Evolutionary conservation across 2,113 vertebrate genomes (phyloP).

Genomic region (Speoplatyrhinus poulsoni): DNA sequence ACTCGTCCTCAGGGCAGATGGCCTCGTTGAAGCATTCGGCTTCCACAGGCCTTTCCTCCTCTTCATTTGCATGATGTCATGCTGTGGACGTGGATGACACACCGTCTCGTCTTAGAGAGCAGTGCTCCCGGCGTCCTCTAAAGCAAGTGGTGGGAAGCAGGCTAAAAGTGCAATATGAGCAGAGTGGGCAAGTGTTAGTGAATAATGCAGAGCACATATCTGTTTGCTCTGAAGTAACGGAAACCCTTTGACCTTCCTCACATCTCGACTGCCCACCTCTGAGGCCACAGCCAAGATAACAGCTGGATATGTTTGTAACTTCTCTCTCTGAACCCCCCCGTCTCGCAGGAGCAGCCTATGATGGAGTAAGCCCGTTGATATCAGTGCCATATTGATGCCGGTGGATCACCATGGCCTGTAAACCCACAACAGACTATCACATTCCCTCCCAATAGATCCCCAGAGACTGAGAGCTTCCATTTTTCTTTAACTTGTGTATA

Average conservation of each 20-base stretch:
- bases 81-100: neutral
- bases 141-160: slow-evolving; percentile 27
- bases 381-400: slow-evolving; percentile 83
- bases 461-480: slow-evolving; percentile 82
- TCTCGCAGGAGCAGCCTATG: slow-evolving; percentile 60
- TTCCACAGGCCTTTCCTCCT: neutral
- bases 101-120: neutral
- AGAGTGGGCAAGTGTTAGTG: slow-evolving; percentile 22
- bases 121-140: neutral
- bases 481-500: slow-evolving; percentile 87
- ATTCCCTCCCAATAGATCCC: slow-evolving; percentile 90
- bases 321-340: slow-evolving; percentile 56
- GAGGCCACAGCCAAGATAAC: slow-evolving; percentile 51
- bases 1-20: slow-evolving; percentile 13
- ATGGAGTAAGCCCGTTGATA: slow-evolving; percentile 59
- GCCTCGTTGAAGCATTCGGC: neutral
- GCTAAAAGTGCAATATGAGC: slow-evolving; percentile 31
- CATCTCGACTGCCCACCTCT: slow-evolving; percentile 22
- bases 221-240: slow-evolving; percentile 64
- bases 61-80: neutral
- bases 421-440: slow-evolving; percentile 84
- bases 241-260: slow-evolving; percentile 73
- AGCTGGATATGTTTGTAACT: slow-evolving; percentile 67
- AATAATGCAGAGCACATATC: slow-evolving; percentile 63
- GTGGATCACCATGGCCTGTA: slow-evolving; percentile 80